Percentiles rank a stretch among this genome's conserved stretches.
Evolutionary conservation across 2,113 vertebrate genomes (phyloP).

Genomic region (Equus przewalskii): DNA sequence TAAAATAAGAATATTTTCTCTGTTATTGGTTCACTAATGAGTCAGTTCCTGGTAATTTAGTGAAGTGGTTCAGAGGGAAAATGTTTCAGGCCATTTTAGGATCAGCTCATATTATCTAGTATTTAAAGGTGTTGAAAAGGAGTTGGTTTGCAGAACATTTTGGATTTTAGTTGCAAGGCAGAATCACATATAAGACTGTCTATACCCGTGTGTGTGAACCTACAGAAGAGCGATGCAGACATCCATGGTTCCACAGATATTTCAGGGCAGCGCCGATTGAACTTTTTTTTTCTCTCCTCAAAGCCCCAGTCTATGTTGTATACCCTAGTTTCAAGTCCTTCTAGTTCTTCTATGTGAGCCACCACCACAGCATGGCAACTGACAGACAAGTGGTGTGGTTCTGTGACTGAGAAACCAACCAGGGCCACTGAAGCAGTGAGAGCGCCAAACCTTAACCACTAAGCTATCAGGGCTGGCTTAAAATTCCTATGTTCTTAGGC

Average conservation of each 20-base stretch:
- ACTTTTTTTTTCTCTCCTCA: no score
- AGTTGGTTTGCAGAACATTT: background rate
- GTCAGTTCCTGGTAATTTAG: constrained; percentile 8
- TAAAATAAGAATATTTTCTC: constrained; percentile 47
- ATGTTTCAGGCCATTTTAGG: background rate
- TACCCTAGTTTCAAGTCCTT: no score
- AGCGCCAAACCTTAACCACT: no score
- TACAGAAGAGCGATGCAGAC: background rate
- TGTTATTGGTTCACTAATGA: background rate
- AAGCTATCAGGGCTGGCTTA: background rate
- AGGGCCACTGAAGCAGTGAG: no score
- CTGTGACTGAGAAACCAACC: no score
- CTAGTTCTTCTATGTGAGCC: no score
- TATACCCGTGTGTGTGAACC: background rate
- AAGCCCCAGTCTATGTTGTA: no score
- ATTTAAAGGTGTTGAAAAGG: background rate
- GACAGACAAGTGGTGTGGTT: no score
- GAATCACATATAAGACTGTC: background rate
- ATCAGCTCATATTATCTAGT: background rate
- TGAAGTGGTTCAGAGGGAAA: background rate
- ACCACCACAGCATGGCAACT: no score
- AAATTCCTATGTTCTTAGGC: background rate
- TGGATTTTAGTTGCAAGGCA: background rate
- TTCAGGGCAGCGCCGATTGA: background rate
- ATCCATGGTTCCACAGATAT: background rate